Conservation (phyloP, 2,797 vertebrate species). For the Sarcophilus harrisii region DNA sequence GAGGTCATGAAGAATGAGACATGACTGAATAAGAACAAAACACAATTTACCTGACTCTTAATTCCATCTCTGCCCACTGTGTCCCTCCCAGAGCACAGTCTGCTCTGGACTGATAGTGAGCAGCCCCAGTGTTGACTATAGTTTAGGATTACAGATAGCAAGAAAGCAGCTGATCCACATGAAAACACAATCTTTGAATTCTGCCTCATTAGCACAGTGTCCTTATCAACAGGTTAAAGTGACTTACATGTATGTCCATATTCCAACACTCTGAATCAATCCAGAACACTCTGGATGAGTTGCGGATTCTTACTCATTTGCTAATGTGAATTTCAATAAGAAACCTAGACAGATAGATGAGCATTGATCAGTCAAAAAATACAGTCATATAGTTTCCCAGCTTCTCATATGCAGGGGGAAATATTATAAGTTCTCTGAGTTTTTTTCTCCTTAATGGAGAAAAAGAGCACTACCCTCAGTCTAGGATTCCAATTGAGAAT, state of each 20-base stretch:
- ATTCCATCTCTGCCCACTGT: neutral
- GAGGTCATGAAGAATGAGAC: neutral
- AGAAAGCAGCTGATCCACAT: neutral
- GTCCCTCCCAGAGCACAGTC: neutral
- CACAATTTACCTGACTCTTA: neutral
- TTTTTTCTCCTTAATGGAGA: neutral
- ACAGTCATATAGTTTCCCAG: neutral
- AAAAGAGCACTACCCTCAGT: constrained; percentile 13
- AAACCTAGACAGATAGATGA: neutral
- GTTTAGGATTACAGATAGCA: neutral
- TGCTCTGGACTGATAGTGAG: neutral
- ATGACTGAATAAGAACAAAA: neutral
- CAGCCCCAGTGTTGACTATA: neutral
- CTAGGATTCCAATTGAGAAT: constrained; percentile 41
- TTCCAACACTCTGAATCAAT: neutral
- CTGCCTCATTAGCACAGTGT: neutral
- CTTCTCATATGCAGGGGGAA: neutral
- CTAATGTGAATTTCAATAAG: neutral
- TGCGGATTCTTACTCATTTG: neutral
- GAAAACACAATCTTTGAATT: neutral
- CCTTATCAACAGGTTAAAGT: neutral
- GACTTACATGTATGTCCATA: neutral
- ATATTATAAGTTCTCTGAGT: neutral
- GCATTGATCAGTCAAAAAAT: neutral
- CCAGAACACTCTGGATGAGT: neutral